A percentile compares a stretch with the other conserved stretches of the same genome.
Conservation (phyloP, 2,113 vertebrate species). For the Tinamus guttatus region DNA sequence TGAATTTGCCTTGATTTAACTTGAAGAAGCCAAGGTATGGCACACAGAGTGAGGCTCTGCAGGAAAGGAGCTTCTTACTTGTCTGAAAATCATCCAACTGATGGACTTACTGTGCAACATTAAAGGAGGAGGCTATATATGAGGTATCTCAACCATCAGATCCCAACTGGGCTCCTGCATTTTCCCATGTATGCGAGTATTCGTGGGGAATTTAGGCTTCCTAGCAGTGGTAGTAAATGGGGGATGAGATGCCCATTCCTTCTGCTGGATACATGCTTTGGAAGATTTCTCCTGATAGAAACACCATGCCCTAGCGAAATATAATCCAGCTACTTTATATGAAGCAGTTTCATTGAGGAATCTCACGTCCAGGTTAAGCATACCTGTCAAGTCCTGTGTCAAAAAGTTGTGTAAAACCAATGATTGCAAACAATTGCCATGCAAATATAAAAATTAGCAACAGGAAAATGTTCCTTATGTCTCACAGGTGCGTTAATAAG, state of each 20-base stretch:
- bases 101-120: background rate
- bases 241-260: background rate
- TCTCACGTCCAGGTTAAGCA: background rate
- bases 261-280: background rate
- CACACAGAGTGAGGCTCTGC: background rate
- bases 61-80: background rate
- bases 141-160: background rate
- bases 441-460: background rate
- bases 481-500: background rate
- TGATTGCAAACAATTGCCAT: background rate
- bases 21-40: background rate
- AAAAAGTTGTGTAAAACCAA: background rate
- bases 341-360: background rate
- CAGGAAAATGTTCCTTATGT: background rate
- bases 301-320: background rate
- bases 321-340: background rate
- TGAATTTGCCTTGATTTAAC: no score
- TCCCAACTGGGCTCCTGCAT: no score
- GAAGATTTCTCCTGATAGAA: background rate
- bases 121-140: rapidly evolving
- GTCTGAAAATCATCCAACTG: background rate
- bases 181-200: rapidly evolving
- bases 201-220: background rate
- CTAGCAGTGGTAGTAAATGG: background rate
- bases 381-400: background rate